Base-by-base conservation (phyloP, 2,888 invertebrate genomes). In the Dolichomitus sp. region DNA sequence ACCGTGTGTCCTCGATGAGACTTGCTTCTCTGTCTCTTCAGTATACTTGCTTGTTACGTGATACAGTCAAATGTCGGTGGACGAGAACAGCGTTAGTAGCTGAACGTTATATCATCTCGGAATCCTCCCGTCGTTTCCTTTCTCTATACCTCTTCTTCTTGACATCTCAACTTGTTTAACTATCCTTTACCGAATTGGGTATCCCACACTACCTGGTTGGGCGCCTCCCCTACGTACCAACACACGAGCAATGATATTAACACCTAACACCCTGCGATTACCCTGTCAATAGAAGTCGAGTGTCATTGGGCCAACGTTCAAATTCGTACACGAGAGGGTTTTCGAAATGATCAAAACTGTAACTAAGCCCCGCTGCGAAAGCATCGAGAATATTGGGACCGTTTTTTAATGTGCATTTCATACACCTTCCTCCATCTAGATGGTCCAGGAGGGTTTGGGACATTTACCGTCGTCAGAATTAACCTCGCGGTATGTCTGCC, bases 251-350 rank as follows among this genome's bases (percentile, higher is more conserved):
- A 61, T 76, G 85, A 87, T 88, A 88, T 90, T 89, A 90, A 89
- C 89, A 87, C 87, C 78, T 23, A 23, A 23, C 2, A 23, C 23
- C 23, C 84, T 79, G 80, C 89, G 87, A 90, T 89, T 89, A 89
- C 88, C 84, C 83, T 83, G 84, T 86, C 87, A 89, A 89, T 89
- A 87, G 88, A 89, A 87, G 88, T 87, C 87, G 85, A 45, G 70
- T 72, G 59, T 42, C 42, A 50, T 57, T 37, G 54, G 79, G 37
- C 12, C 48, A 52, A 54, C 65, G 73, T 72, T 82, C 74, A 65
- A 84, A 81, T 77, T 80, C 80, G 30, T 19, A 33, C 5, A 42
- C 5, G 42, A 23, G 37, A 19, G 33, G 40, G 54, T 66, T 52
- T 42, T 45, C 30, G n/a, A 40, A 19, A 45, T 50, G 50, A 23